Evolutionary conservation across 2,797 vertebrate species (phyloP), one percentile per base, ranked within the genome.

Genomic region (Knipowitschia caucasica): DNA sequence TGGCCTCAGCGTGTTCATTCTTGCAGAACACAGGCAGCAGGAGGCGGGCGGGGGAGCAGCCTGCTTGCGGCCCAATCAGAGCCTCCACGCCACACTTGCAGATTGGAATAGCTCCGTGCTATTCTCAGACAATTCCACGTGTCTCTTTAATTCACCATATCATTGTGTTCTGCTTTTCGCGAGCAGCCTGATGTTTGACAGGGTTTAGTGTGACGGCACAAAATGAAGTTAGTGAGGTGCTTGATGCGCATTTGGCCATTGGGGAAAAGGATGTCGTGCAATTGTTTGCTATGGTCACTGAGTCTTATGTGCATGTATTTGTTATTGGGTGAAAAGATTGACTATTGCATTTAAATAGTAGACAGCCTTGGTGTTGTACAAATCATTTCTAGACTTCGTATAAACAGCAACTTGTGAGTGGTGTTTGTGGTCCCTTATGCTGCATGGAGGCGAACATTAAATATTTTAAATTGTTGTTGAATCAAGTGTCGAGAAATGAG

Each of bases 1-100:
- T 69, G 56, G 61, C 56, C 47, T 80, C 44, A 12, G 43, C 47
- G 69, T 62, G 71, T 52, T 81, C 62, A 82, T 50, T 53, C 60
- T 78, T 66, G 81, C 75, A 70, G 76, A 83, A 78, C 56, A 4
- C 50, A 67, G 59, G 53, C 65, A 69, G 69, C 57, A 65, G 9
- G 69, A 63, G 10, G 59, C 49, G 53, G 64, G 51, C 67, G 44
- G 47, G 44, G 59, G 56, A 59, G 58, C 54, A 53, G 61, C 45
- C 63, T 56, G 67, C 46, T 61, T 58, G 51, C 35, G 56, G 65
- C 45, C 64, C 57, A 47, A 64, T 56, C 56, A 62, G 59, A 30
- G 23, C 21, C 30, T 45, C 44, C 7, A 3, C 18, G 62, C 25
- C 7, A 52, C 64, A 74, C 62, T 64, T 62, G 69, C 81, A 81